Evolutionary conservation across 1,140 invertebrate species (phyloP), one percentile per base, ranked within the genome.

Genomic region (Prorops nasuta): DNA sequence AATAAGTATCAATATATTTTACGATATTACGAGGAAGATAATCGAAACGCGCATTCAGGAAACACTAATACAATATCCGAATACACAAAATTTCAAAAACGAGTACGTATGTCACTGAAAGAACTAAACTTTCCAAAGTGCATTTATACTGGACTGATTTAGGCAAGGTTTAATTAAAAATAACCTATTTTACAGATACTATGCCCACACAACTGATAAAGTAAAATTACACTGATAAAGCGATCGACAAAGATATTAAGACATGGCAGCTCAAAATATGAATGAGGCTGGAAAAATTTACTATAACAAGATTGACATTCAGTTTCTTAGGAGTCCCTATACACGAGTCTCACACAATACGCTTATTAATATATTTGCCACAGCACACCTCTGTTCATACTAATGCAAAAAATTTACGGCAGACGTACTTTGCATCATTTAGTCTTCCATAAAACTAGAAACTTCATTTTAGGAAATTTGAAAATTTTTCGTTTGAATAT

Each of bases 261-360:
- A 57, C 51, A 55, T 37, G 39, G 49, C 43, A 32, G 44, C 18
- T 53, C 34, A 38, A 49, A 41, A 37, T 51, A 51, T 49, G 12
- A 47, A 46, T 44, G 41, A 48, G 47, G 45, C 47, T 58, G 32
- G 31, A 49, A n/a, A 58, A 60, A 53, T 58, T 51, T 51, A 58
- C 44, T 60, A 58, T 39, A 58, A 58, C 44, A 53, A 37, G 51
- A 54, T 44, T 47, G 48, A 45, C 24, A 28, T 49, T 60, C 54
- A 58, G 22, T 44, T 58, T 54, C 34, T 51, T 19, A 53, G 19
- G 47, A 51, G 47, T 50, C 55, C 40, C 40, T 58, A 58, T 43
- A 60, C 42, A 36, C 58, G 58, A 47, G 49, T 48, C 28, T 44
- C 34, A 31, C 48, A 47, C 50, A 59, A 39, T 34, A 58, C 19